Evolutionary conservation across 2,113 vertebrate genomes (phyloP).

Genomic region (Urocitellus parryii): DNA sequence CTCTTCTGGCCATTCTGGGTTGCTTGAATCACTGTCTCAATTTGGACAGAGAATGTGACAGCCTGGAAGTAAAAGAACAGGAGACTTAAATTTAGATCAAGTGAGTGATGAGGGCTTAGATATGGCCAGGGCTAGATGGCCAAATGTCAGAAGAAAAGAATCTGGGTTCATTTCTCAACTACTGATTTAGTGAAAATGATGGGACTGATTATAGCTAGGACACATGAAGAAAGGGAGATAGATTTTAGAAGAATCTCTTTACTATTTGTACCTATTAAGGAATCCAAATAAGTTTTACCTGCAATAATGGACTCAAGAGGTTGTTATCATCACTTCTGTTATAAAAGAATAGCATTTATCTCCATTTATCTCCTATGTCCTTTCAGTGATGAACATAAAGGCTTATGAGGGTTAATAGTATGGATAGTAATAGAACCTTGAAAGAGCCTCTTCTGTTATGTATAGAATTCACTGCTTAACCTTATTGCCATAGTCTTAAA

Average conservation of each 20-base stretch:
- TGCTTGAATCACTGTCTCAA: conserved; percentile 23
- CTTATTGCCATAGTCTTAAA: not conserved
- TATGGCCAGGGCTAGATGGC: not conserved
- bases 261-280: not conserved
- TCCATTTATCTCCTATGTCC: not conserved
- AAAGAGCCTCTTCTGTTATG: not conserved
- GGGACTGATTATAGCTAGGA: not conserved
- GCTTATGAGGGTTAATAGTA: not conserved
- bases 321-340: not conserved
- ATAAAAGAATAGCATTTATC: not conserved
- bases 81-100: conserved; percentile 47
- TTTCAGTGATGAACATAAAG: not conserved
- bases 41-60: not conserved
- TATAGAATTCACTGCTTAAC: not conserved
- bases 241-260: not conserved
- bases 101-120: not conserved
- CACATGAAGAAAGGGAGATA: not conserved
- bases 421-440: not conserved
- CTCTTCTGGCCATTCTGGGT: not conserved
- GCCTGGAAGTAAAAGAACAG: not conserved
- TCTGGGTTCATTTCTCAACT: not conserved
- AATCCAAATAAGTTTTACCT: not conserved
- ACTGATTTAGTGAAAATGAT: not conserved
- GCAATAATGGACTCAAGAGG: not conserved
- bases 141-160: not conserved